A percentile compares a stretch with the other conserved stretches of the same genome.
Conservation (phyloP, 2,888 invertebrate species). For the Vanessa cardui region DNA sequence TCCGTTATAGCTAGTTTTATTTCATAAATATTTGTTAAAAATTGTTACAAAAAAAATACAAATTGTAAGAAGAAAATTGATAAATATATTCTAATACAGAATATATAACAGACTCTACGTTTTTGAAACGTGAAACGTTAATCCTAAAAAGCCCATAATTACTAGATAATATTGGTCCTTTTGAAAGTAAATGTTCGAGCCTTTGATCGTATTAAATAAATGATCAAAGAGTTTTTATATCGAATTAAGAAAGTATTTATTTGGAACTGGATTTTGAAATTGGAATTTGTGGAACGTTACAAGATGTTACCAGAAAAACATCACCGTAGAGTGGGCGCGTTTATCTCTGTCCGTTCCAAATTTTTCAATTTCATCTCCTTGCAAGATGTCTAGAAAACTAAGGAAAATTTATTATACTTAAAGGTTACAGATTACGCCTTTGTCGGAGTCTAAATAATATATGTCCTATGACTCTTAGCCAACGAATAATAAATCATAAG, state of each 20-base stretch:
- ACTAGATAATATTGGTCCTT: not conserved
- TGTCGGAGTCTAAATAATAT: conserved; percentile 5
- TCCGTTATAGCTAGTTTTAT: no score
- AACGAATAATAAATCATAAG: not conserved
- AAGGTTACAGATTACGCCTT: conserved; percentile 15
- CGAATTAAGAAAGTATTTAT: not conserved
- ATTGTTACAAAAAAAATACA: no score
- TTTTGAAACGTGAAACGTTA: no score
- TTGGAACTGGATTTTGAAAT: not conserved
- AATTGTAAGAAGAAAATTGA: no score
- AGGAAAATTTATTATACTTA: conserved; percentile 17
- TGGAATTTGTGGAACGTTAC: not conserved
- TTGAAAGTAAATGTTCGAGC: not conserved
- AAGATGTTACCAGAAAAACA: not conserved
- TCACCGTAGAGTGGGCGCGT: conserved; percentile 1
- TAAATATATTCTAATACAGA: no score
- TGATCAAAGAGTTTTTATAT: not conserved
- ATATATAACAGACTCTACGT: no score
- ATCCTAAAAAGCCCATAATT: not conserved
- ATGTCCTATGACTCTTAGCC: conserved; percentile 17
- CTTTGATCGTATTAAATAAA: not conserved
- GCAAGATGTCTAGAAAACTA: conserved; percentile 24
- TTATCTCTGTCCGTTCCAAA: conserved; percentile 7
- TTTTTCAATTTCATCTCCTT: conserved; percentile 10
- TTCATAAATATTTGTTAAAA: no score